These are phyloP conservation scores for Dicaeum eximium DNA, from an alignment of 2,113 vertebrate genomes.

Conservation along the genomic window DNA sequence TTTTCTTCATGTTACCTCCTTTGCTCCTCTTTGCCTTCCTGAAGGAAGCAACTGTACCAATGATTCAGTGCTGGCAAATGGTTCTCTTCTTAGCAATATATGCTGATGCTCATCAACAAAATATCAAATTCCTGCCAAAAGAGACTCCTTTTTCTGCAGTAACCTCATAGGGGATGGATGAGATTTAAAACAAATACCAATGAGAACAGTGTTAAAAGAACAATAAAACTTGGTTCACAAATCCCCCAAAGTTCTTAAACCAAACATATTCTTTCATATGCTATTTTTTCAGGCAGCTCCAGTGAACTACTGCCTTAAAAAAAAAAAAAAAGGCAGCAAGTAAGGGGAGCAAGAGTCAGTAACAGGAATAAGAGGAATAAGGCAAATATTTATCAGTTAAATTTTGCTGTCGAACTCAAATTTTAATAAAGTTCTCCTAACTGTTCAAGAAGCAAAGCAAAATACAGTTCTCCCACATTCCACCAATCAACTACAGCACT, in stretches of 20 bases:
- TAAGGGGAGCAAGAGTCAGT: background rate
- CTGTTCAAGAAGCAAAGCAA: background rate
- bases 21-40: background rate
- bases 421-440: background rate
- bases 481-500: rapidly evolving
- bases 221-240: background rate
- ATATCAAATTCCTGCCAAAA: background rate
- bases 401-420: background rate
- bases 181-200: background rate
- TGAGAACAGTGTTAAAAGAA: background rate
- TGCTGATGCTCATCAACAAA: background rate
- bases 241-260: rapidly evolving
- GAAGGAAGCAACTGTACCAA: background rate
- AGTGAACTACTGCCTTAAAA: background rate
- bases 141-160: background rate
- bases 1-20: background rate
- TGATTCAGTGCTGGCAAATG: background rate
- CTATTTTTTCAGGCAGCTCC: background rate
- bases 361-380: background rate
- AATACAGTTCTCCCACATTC: background rate
- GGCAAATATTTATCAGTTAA: background rate
- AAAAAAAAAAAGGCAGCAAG: background rate
- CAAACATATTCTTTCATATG: background rate
- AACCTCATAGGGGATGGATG: rapidly evolving
- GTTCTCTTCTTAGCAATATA: background rate